phyloP scores from a whole-genome alignment of 1,140 invertebrate species.

The Diachasmimorpha longicaudata region DNA sequence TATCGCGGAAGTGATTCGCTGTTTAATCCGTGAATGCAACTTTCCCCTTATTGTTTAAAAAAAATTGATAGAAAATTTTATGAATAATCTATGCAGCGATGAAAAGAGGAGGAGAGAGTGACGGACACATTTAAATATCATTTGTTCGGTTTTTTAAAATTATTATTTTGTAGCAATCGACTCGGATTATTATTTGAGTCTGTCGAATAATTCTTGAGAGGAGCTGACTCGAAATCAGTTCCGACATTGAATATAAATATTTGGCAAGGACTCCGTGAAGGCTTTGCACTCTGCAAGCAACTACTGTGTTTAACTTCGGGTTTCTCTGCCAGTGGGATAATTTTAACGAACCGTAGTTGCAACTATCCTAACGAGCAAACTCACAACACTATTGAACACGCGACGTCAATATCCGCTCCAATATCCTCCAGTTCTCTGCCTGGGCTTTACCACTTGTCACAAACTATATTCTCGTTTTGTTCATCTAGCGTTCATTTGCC shows the following conservation, averaged over 20 bases:
- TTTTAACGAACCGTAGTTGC: neutral
- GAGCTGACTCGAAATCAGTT: neutral
- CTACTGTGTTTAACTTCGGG: neutral
- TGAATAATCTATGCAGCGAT: too few species aligned
- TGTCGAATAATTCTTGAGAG: neutral
- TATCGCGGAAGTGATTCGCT: neutral
- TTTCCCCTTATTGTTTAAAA: neutral
- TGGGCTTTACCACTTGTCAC: neutral
- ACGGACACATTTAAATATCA: too few species aligned
- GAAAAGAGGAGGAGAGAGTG: too few species aligned
- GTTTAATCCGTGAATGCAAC: neutral
- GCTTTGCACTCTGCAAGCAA: too few species aligned
- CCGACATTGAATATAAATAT: neutral
- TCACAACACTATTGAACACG: neutral
- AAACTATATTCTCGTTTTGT: neutral
- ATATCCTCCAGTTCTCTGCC: neutral
- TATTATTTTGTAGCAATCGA: too few species aligned
- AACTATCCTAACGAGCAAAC: neutral
- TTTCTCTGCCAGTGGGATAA: neutral
- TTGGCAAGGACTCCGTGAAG: neutral
- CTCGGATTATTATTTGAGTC: neutral
- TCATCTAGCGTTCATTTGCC: neutral
- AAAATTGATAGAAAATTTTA: too few species aligned
- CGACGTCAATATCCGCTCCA: neutral
- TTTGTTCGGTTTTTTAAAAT: too few species aligned